A percentile compares a stretch with the other conserved stretches of the same genome.
phyloP scores from a whole-genome alignment of 2,113 vertebrate species.

The Scomber japonicus region DNA sequence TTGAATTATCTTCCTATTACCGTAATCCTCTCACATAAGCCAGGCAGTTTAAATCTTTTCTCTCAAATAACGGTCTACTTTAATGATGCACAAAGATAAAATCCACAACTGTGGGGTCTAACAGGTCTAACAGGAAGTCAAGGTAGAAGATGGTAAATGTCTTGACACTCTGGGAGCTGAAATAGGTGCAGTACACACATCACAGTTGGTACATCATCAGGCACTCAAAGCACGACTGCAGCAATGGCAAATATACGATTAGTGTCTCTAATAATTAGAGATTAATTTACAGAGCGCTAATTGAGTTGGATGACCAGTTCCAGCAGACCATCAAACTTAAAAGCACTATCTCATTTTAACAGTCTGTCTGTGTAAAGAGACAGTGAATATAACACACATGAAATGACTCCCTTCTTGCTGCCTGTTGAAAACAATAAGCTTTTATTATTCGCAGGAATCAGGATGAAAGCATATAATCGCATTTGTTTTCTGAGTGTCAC shows the following conservation, averaged over 20 bases:
- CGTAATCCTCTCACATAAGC: conserved; percentile 27
- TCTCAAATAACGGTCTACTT: conserved; percentile 23
- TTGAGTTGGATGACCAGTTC: not conserved
- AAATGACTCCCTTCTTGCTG: conserved; percentile 1
- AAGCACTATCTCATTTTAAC: not conserved
- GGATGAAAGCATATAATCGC: conserved; percentile 10
- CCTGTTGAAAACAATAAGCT: conserved; percentile 5
- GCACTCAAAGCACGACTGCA: not conserved
- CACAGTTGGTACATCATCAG: not conserved
- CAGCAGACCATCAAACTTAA: not conserved
- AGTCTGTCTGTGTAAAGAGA: not conserved
- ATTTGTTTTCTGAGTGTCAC: conserved; percentile 8
- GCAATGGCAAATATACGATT: not conserved
- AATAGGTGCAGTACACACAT: not conserved
- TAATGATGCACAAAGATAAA: conserved; percentile 41
- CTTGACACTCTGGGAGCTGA: not conserved
- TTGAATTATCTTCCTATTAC: conserved; percentile 20
- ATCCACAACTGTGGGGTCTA: conserved; percentile 5
- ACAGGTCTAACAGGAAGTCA: conserved; percentile 5
- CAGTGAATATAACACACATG: not conserved
- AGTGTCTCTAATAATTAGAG: not conserved
- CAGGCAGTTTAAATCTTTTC: conserved; percentile 25
- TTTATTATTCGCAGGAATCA: not conserved
- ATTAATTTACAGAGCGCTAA: not conserved
- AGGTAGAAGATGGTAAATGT: conserved; percentile 3